phyloP scores from a whole-genome alignment of 1,140 invertebrate species.

The Atta colombica region DNA sequence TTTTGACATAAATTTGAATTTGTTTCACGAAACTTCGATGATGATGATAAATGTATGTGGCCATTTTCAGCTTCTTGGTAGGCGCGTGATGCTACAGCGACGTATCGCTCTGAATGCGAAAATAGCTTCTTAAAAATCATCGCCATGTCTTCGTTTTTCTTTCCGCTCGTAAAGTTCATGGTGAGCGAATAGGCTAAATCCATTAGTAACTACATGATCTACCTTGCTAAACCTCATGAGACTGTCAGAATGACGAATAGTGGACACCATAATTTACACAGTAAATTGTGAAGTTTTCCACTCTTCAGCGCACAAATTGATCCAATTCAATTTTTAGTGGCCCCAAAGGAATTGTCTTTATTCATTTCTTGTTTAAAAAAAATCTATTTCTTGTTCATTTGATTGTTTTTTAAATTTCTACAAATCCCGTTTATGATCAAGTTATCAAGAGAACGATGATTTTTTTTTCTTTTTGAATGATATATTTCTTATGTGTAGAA shows the following conservation, averaged over 20 bases:
- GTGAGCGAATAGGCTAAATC: slow-evolving; percentile 35
- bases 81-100: background rate
- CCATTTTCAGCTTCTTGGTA: background rate
- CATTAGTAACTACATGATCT: slow-evolving; percentile 61
- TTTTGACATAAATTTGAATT: slow-evolving; percentile 2
- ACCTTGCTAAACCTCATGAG: slow-evolving; percentile 27
- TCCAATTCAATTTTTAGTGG: slow-evolving; percentile 30
- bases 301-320: slow-evolving; percentile 5
- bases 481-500: too few species aligned
- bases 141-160: slow-evolving; percentile 25
- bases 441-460: too few species aligned
- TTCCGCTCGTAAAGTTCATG: slow-evolving; percentile 33
- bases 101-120: slow-evolving; percentile 11
- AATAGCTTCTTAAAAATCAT: slow-evolving; percentile 27
- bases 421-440: background rate
- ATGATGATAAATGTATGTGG: slow-evolving; percentile 16
- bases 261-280: background rate
- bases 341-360: background rate
- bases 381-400: background rate
- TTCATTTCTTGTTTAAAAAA: slow-evolving; percentile 5
- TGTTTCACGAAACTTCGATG: background rate
- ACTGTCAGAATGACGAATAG: slow-evolving; percentile 65
- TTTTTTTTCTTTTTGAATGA: too few species aligned
- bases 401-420: background rate
- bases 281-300: slow-evolving; percentile 37